phyloP scores from a whole-genome alignment of 2,888 invertebrate genomes.

The Pardosa pseudoannulata region DNA sequence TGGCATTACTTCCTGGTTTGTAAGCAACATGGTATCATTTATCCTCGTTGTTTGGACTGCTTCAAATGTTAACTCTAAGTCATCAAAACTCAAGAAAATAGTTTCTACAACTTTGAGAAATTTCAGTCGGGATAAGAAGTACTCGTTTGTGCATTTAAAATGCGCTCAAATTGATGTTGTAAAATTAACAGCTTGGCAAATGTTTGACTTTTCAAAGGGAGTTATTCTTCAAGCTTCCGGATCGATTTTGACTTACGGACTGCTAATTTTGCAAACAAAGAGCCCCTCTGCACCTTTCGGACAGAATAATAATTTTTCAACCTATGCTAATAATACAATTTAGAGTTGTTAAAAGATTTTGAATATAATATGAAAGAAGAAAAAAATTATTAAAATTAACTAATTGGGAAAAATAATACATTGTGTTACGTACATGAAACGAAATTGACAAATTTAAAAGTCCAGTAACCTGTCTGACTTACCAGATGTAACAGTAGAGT shows the following conservation, averaged over 20 bases:
- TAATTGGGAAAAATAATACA: too few relatives aligned
- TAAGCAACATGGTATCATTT: slow-evolving; percentile 21
- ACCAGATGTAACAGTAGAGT: too few relatives aligned
- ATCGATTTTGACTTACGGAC: slow-evolving; percentile 44
- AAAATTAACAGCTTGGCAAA: slow-evolving; percentile 43
- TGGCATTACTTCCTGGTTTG: slow-evolving; percentile 21
- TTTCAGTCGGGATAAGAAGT: too few relatives aligned
- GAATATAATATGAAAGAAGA: too few relatives aligned
- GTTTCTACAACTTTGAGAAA: neutral
- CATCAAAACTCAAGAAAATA: neutral
- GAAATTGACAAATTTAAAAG: too few relatives aligned
- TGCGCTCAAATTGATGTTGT: neutral
- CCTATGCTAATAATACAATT: too few relatives aligned
- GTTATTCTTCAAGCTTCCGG: slow-evolving; percentile 29
- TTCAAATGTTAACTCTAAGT: slow-evolving; percentile 17
- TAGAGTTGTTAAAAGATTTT: too few relatives aligned
- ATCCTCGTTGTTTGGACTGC: slow-evolving; percentile 31
- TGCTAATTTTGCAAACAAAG: slow-evolving; percentile 35
- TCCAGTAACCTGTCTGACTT: too few relatives aligned
- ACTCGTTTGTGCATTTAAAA: neutral
- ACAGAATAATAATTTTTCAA: too few relatives aligned
- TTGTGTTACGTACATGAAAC: too few relatives aligned
- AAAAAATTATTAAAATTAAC: too few relatives aligned
- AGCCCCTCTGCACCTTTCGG: neutral
- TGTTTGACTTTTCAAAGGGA: slow-evolving; percentile 30